Evolutionary conservation across 2,113 vertebrate species (phyloP).

Genomic region (Ophthalmolycus amberensis): DNA sequence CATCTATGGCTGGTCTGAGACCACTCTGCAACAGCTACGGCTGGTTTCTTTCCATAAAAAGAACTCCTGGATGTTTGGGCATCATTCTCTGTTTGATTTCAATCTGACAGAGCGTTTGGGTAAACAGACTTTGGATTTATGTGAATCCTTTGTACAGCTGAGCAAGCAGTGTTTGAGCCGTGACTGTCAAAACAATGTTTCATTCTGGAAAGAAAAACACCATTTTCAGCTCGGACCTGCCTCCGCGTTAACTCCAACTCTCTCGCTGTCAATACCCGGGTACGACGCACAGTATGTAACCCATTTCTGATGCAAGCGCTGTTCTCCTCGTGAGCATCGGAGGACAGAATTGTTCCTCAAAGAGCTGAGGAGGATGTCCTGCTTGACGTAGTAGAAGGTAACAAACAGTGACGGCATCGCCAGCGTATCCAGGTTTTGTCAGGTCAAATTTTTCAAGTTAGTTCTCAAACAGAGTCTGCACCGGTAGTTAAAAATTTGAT

Average conservation of each 20-base stretch:
- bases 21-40: constrained; percentile 36
- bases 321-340: constrained; percentile 44
- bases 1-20: constrained; percentile 73
- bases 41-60: constrained; percentile 70
- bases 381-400: constrained; percentile 25
- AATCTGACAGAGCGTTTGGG: constrained; percentile 68
- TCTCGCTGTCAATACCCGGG: constrained; percentile 15
- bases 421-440: neutral
- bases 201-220: constrained; percentile 18
- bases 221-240: constrained; percentile 26
- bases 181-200: constrained; percentile 69
- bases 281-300: constrained; percentile 33
- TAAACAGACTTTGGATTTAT: constrained; percentile 72
- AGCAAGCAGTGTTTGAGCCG: constrained; percentile 66
- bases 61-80: constrained; percentile 51
- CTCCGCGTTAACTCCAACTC: constrained; percentile 36
- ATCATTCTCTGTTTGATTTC: constrained; percentile 71
- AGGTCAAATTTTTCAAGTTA: neutral
- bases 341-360: constrained; percentile 47
- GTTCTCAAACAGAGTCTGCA: neutral
- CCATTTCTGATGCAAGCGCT: constrained; percentile 37
- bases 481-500: neutral
- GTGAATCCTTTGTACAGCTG: constrained; percentile 71
- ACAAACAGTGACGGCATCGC: neutral
- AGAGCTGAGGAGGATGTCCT: constrained; percentile 37